These are phyloP conservation scores for Nylanderia fulva DNA, from an alignment of 1,140 invertebrate genomes.

Conservation along the genomic window DNA sequence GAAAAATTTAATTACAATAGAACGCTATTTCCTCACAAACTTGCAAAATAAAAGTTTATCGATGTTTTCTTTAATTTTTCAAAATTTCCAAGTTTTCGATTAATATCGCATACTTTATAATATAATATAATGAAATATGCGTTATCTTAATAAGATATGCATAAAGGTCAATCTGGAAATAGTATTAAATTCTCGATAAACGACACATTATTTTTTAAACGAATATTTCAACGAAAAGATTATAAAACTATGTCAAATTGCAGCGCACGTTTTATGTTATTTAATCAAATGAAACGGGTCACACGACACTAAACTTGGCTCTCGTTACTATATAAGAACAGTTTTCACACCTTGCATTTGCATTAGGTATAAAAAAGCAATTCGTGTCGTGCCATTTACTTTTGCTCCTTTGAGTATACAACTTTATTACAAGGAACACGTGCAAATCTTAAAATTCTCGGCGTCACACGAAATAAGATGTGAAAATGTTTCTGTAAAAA, in stretches of 20 bases:
- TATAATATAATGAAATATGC: too few relatives aligned
- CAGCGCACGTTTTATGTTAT: too few relatives aligned
- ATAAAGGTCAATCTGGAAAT: too few relatives aligned
- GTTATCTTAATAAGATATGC: too few relatives aligned
- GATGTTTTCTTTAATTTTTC: not conserved
- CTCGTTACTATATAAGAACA: slow-evolving; percentile 39
- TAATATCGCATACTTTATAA: too few relatives aligned
- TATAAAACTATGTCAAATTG: too few relatives aligned
- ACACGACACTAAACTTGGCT: slow-evolving; percentile 17
- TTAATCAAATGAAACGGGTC: too few relatives aligned
- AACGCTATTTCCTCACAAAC: not conserved
- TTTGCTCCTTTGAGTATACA: not conserved
- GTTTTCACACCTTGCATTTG: slow-evolving; percentile 14
- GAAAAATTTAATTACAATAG: not conserved
- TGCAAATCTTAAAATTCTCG: slow-evolving; percentile 5
- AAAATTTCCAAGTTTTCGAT: not conserved
- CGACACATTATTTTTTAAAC: too few relatives aligned
- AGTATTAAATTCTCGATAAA: too few relatives aligned
- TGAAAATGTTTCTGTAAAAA: slow-evolving; percentile 11
- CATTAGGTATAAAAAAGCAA: not conserved
- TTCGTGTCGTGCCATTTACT: not conserved
- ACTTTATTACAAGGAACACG: not conserved
- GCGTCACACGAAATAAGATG: not conserved
- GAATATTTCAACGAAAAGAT: too few relatives aligned
- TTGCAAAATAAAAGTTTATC: not conserved